Base-by-base conservation (phyloP, 2,113 vertebrate species). In the Arenaria interpres region DNA sequence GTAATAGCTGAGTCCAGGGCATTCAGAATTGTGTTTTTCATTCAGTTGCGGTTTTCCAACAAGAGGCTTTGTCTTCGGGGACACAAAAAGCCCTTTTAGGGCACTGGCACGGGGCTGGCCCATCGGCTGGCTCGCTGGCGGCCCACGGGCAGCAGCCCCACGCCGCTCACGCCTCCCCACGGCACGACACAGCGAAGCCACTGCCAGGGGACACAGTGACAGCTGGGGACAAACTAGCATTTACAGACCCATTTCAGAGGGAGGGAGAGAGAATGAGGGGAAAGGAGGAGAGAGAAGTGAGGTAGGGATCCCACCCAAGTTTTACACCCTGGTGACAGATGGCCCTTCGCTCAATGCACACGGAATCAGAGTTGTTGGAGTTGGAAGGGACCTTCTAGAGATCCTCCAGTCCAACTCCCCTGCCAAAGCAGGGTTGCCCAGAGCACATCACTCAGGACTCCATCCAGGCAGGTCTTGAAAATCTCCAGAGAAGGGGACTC, bases 31-130 rank as follows among this genome's bases (percentile, higher is more conserved):
- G 0, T 84, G 79, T 74, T 97, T 95, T 92, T 93, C 86, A 96
- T 92, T 93, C 94, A 97, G 75, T 59, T 86, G 72, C 79, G n/a
- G 74, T 90, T 95, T 93, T 35, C 77, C 74, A 94, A 97, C 93
- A 95, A 96, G 83, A 88, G 85, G 68, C 94, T 97, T 96, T 97
- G 93, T 96, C 86, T 77, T 67, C 59, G 19, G 2, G 5, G 60
- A 80, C 59, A 97, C 74, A 90, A 90, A 94, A 88, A 84, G 54
- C 24, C 72, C 75, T 96, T 96, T 96, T 93, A 76, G 93, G 68
- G 53, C 6, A 19, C 45, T 80, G 67, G 83, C 60, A 39, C 7
- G 45, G 88, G 63, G 85, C 60, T 90, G 67, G 57, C 85, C 39
- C 64, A 63, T 68, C 80, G 91, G 88, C 78, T 96, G 90, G 75